Conservation (phyloP, 2,113 vertebrate species). For the Myocastor coypus region DNA sequence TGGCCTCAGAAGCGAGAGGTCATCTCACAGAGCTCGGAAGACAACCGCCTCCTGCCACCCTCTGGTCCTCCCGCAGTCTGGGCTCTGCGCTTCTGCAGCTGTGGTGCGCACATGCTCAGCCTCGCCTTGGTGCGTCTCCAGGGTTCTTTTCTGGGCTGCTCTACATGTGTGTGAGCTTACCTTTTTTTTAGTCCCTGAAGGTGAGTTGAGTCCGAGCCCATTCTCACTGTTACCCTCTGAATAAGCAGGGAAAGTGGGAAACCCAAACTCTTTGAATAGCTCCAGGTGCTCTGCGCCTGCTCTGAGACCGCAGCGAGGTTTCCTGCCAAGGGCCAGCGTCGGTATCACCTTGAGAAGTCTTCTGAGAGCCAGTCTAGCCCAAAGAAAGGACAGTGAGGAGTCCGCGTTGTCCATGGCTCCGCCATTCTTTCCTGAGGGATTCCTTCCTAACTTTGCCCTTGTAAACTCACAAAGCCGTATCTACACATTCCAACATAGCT, state of each 20-base stretch:
- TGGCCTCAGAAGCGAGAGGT: not conserved
- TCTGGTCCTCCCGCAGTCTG: not conserved
- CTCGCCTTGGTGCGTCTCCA: slow-evolving; percentile 46
- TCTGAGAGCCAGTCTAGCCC: not conserved
- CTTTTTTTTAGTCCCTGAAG: slow-evolving; percentile 68
- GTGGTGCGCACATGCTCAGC: not conserved
- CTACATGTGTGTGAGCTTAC: slow-evolving; percentile 60
- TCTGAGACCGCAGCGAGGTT: not conserved
- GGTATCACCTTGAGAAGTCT: not conserved
- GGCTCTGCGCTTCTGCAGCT: not conserved
- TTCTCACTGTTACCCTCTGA: slow-evolving; percentile 56
- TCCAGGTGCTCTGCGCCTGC: not conserved
- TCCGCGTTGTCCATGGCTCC: fast-evolving
- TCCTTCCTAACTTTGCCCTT: not conserved
- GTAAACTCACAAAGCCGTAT: not conserved
- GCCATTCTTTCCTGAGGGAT: fast-evolving
- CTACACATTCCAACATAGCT: not conserved
- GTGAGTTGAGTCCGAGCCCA: slow-evolving; percentile 56
- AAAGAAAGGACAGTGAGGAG: not conserved
- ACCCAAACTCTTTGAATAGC: slow-evolving; percentile 61
- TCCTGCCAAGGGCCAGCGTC: not conserved
- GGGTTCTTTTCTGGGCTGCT: slow-evolving; percentile 44
- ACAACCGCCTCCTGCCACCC: not conserved
- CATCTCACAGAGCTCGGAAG: fast-evolving
- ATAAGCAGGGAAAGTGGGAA: slow-evolving; percentile 54